Percentiles rank a stretch among this genome's conserved stretches.
Evolutionary conservation across 2,888 invertebrate genomes (phyloP).

Genomic region (Mamestra brassicae): DNA sequence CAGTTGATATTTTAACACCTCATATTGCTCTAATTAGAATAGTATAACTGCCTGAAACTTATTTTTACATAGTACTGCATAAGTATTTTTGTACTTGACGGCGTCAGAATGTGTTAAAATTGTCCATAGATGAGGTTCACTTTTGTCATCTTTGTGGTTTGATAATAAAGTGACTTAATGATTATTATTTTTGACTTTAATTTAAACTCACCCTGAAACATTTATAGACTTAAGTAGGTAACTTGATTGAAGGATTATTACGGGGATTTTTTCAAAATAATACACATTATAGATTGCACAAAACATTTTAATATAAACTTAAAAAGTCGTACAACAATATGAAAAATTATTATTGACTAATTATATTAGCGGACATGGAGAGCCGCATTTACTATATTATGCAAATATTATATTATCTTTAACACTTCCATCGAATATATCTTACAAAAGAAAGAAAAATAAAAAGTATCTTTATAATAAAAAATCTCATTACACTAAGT

Average conservation of each 20-base stretch:
- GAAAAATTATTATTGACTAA: slow-evolving; percentile 96
- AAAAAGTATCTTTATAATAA: slow-evolving; percentile 90
- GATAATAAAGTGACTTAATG: slow-evolving; percentile 89
- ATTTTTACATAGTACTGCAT: slow-evolving; percentile 29
- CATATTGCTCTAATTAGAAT: slow-evolving; percentile 1
- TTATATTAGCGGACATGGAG: slow-evolving; percentile 93
- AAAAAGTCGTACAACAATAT: slow-evolving; percentile 96
- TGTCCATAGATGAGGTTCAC: slow-evolving; percentile 89
- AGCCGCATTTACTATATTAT: slow-evolving; percentile 92
- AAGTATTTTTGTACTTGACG: slow-evolving; percentile 52
- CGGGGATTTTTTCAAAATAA: slow-evolving; percentile 57
- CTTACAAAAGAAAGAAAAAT: slow-evolving; percentile 91
- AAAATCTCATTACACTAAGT: slow-evolving; percentile 90
- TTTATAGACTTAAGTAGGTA: not conserved
- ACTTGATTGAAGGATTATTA: not conserved
- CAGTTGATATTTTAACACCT: too few species aligned
- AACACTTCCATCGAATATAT: slow-evolving; percentile 91
- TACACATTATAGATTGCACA: slow-evolving; percentile 92
- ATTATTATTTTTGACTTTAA: slow-evolving; percentile 66
- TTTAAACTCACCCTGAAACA: slow-evolving; percentile 20
- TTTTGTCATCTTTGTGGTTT: slow-evolving; percentile 89
- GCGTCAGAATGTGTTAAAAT: slow-evolving; percentile 63
- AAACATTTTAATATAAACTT: slow-evolving; percentile 97
- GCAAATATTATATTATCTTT: slow-evolving; percentile 93
- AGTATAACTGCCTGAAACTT: slow-evolving; percentile 12